Evolutionary conservation across 1,140 invertebrate genomes (phyloP), one percentile per base, ranked within the genome.

Genomic region (Macrocentrus cingulum): DNA sequence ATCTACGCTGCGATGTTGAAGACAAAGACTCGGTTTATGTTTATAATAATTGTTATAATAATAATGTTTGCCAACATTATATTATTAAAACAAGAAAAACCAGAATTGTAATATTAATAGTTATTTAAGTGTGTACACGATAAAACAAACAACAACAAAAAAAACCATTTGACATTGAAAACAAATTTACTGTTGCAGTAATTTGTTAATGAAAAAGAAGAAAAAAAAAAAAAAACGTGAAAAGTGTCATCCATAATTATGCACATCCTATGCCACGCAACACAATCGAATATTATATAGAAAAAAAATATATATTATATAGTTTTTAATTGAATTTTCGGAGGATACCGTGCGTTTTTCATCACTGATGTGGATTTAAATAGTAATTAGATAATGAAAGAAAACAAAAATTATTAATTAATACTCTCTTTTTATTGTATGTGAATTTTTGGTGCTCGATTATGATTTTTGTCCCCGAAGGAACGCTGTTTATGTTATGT

Each of bases 391-490:
- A 60, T 2, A 15, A 39, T 15, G 36, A 39, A 39, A 8, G 11
- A 29, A 9, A 29, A 9, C 4, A 29, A n/a, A n/a, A 41, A 63
- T 61, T 59, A 66, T 63, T 63, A 57, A 60, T 59, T 62, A 67
- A 15, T 7, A 61, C 63, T 59, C 66, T 64, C 60, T 70, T 74
- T 66, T 39, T n/a, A 46, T 55, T 67, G 62, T 66, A 71, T 70
- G 67, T 62, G 71, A 66, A 65, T 45, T 67, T 67, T 77, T 76
- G 75, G 74, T 77, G 75, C 72, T 77, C 72, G 71, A 75, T 11
- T 8, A 20, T 37, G 65, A 71, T 69, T 68, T 66, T 66, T 64
- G 20, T 20, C 29, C 18, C 25, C 37, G n/a, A 20, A 16, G 20
- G 20, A 22, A 23, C 46, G 9, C n/a, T 68, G 66, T 69, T 67